Evolutionary conservation across 2,888 invertebrate genomes (phyloP).

Genomic region (Athetis lepigone): DNA sequence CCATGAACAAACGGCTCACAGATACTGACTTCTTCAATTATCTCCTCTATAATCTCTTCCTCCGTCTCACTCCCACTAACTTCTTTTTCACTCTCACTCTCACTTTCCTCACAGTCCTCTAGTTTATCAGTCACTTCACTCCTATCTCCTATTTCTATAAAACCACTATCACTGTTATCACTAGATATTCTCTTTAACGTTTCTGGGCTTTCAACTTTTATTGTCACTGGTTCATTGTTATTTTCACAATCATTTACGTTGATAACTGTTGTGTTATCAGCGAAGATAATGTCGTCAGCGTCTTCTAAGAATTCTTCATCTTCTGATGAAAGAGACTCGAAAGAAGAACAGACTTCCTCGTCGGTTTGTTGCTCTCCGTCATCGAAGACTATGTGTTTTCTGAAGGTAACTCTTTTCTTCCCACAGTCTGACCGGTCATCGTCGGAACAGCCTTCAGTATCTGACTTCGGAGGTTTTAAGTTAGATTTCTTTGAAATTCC

Average conservation of each 20-base stretch:
- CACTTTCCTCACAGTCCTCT: conserved; percentile 62
- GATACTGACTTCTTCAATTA: conserved; percentile 65
- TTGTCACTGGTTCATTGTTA: conserved; percentile 69
- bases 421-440: conserved; percentile 86
- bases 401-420: conserved; percentile 86
- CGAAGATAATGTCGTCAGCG: conserved; percentile 75
- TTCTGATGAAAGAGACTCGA: conserved; percentile 84
- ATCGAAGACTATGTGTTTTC: conserved; percentile 88
- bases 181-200: conserved; percentile 80
- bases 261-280: conserved; percentile 81
- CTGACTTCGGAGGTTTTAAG: conserved; percentile 83
- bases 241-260: conserved; percentile 67
- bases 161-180: conserved; percentile 89
- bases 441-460: conserved; percentile 85
- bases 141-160: conserved; percentile 83
- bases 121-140: conserved; percentile 71
- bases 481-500: conserved; percentile 82
- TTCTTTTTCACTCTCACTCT: conserved; percentile 78
- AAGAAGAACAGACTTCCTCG: conserved; percentile 82
- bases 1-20: conserved; percentile 41
- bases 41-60: conserved; percentile 68
- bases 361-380: conserved; percentile 88
- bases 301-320: conserved; percentile 83
- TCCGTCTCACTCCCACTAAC: conserved; percentile 72
- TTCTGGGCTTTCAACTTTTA: conserved; percentile 76